Conservation (phyloP, 2,797 vertebrate species). For the Myiotriccus ornatus region DNA sequence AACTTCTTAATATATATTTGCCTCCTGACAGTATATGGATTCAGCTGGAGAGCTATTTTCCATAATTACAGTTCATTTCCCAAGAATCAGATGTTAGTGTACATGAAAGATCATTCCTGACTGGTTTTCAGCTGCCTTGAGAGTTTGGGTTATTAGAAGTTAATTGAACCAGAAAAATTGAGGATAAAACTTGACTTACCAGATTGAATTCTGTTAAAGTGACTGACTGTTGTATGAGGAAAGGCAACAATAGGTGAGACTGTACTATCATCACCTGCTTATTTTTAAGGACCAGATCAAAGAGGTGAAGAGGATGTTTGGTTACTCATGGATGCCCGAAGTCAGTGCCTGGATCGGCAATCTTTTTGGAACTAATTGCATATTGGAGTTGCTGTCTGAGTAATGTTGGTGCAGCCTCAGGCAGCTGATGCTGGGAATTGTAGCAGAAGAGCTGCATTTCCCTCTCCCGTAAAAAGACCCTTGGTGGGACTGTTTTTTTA, state of each 20-base stretch:
- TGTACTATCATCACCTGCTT: conserved; percentile 35
- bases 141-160: conserved; percentile 43
- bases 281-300: conserved; percentile 46
- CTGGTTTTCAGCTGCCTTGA: conserved; percentile 23
- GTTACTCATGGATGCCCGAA: neutral
- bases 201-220: conserved; percentile 17
- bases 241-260: conserved; percentile 7
- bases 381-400: neutral
- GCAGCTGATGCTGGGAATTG: neutral
- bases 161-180: conserved; percentile 43
- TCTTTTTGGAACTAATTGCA: neutral
- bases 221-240: neutral
- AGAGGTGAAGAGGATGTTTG: neutral
- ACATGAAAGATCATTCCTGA: conserved; percentile 5
- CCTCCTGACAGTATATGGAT: neutral
- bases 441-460: neutral
- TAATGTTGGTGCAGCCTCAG: neutral
- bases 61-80: conserved; percentile 14
- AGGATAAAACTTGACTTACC: conserved; percentile 16
- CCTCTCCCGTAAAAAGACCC: neutral
- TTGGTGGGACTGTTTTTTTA: neutral
- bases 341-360: neutral
- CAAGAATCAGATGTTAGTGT: conserved; percentile 3
- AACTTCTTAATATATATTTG: neutral
- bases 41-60: conserved; percentile 20